phyloP scores from a whole-genome alignment of 2,888 invertebrate species.

The Idaea biselata region DNA sequence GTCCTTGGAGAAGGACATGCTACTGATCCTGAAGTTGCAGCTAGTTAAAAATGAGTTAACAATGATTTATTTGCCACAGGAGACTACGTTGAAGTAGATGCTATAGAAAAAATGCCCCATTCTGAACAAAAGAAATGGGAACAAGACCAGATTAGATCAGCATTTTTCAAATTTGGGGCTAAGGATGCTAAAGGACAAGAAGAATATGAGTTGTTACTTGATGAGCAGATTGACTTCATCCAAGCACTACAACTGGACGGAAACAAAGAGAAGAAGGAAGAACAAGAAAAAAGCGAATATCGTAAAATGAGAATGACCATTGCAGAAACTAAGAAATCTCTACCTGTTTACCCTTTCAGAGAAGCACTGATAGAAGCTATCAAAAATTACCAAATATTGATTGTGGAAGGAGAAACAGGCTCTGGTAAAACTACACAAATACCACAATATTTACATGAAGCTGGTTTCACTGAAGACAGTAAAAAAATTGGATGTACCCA shows the following conservation, averaged over 20 bases:
- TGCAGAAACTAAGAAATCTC: constrained; percentile 93
- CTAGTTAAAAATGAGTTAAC: constrained; percentile 2
- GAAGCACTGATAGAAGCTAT: constrained; percentile 95
- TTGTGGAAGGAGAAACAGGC: constrained; percentile 99
- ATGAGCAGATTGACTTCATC: constrained; percentile 99
- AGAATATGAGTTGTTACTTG: constrained; percentile 95
- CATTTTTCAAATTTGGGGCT: constrained; percentile 95
- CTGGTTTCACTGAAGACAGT: constrained; percentile 90
- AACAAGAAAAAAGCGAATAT: constrained; percentile 83
- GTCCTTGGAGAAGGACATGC: too few relatives aligned
- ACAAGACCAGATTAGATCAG: constrained; percentile 96
- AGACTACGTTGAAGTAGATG: constrained; percentile 92
- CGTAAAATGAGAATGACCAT: constrained; percentile 88
- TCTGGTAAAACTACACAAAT: constrained; percentile 99
- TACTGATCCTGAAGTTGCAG: too few relatives aligned
- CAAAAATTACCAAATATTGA: constrained; percentile 92
- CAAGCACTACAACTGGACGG: constrained; percentile 92
- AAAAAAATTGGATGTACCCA: constrained; percentile 98
- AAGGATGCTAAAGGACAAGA: constrained; percentile 88
- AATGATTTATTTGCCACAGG: constrained; percentile 53
- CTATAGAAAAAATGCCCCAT: constrained; percentile 90
- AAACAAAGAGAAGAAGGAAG: constrained; percentile 79
- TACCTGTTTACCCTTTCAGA: constrained; percentile 96
- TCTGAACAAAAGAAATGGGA: constrained; percentile 98
- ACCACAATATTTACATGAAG: constrained; percentile 97